phyloP scores from a whole-genome alignment of 2,888 invertebrate species.

The Drosophila cracens region DNA sequence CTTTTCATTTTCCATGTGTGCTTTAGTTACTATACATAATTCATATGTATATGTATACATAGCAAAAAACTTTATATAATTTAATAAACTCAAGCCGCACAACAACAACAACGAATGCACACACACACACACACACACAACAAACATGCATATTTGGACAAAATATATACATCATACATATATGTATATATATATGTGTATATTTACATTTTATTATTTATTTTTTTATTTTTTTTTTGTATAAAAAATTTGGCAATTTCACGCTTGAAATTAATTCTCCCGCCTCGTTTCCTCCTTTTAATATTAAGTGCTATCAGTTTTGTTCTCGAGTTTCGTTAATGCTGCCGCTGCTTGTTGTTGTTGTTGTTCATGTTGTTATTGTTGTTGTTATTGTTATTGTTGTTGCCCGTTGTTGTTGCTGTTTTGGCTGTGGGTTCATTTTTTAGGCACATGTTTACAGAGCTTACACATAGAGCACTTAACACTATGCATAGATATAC shows the following conservation, averaged over 20 bases:
- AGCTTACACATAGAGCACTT: constrained; percentile 74
- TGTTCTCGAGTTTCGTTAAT: constrained; percentile 47
- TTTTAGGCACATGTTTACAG: constrained; percentile 81
- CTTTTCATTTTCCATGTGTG: constrained; percentile 82
- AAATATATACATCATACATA: not conserved
- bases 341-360: constrained; percentile 3
- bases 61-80: constrained; percentile 76
- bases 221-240: not conserved
- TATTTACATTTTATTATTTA: constrained; percentile 14
- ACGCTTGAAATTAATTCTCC: constrained; percentile 15
- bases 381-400: constrained; percentile 20
- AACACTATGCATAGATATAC: constrained; percentile 65
- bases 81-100: constrained; percentile 46
- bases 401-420: constrained; percentile 31
- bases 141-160: constrained; percentile 20
- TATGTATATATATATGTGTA: not conserved
- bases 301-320: constrained; percentile 52
- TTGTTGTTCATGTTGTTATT: constrained; percentile 1
- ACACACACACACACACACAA: constrained; percentile 19
- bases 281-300: constrained; percentile 10
- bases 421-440: constrained; percentile 53
- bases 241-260: constrained; percentile 66
- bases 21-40: constrained; percentile 77
- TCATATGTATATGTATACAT: constrained; percentile 65
- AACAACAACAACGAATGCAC: constrained; percentile 39